Base-by-base conservation (phyloP, 2,888 invertebrate genomes). In the Tetragonisca angustula region DNA sequence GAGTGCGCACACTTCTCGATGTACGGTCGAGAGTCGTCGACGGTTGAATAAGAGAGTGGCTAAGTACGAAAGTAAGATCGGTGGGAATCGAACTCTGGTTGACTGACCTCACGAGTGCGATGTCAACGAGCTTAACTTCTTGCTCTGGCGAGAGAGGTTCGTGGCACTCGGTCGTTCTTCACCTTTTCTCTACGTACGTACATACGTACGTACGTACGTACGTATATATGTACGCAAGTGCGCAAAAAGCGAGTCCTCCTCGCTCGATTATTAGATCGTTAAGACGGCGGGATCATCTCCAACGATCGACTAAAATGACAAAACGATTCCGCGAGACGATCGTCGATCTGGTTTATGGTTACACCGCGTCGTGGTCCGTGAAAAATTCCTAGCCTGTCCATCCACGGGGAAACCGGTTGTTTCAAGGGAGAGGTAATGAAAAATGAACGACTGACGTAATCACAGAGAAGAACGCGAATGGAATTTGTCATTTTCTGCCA, bases 51-150 rank as follows among this genome's bases (percentile, higher is more conserved):
- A 84, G 77, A 77, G 86, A 77, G 82, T 84, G 76, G 69, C 74
- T 17, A 81, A 82, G 59, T 87, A 87, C 88, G 88, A 90, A 83
- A 88, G 87, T 84, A 88, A 88, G 90, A 87, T 89, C 85, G 88
- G 89, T 92, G 92, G 91, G 93, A 94, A 93, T 94, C 92, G 92
- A 94, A 92, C 84, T 90, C 89, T 90, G 89, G 90, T 91, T 91
- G 91, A 90, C 91, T 94, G 93, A 93, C 93, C 93, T 93, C 92
- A 91, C 92, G 88, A 89, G 89, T 83, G n/a, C 89, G 88, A 90
- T 93, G 94, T 94, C 94, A 94, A 94, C 92, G 91, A 94, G 94
- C 91, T 92, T 91, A 93, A 94, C 91, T 92, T 81, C 77, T 85
- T 82, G 84, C 85, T 81, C 67, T 49, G 54, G 27, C 71, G 62